Percentiles rank a stretch among this genome's conserved stretches.
phyloP scores from a whole-genome alignment of 2,888 invertebrate genomes.

The Cynaeus angustus region DNA sequence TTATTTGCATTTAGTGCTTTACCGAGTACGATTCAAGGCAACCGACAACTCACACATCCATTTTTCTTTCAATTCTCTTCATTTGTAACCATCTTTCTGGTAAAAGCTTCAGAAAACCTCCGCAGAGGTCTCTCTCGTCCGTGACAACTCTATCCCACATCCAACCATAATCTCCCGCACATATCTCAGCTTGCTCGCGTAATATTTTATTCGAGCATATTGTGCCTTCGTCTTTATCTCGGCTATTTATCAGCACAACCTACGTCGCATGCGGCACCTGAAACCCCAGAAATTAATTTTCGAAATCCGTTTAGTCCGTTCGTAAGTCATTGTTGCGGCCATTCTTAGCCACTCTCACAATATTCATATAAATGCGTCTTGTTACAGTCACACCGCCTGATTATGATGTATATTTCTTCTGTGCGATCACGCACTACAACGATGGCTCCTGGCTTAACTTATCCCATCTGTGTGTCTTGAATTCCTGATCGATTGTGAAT shows the following conservation, averaged over 20 bases:
- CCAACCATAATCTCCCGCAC: slow-evolving; percentile 48
- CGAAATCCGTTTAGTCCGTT: slow-evolving; percentile 65
- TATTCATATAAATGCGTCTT: slow-evolving; percentile 64
- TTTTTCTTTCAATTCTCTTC: not conserved
- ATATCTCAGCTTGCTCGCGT: slow-evolving; percentile 61
- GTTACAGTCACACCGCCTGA: slow-evolving; percentile 61
- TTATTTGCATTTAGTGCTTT: too few species aligned
- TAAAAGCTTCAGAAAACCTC: slow-evolving; percentile 5
- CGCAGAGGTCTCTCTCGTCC: slow-evolving; percentile 27
- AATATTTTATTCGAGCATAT: slow-evolving; percentile 67
- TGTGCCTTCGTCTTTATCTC: slow-evolving; percentile 56
- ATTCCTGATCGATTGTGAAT: slow-evolving; percentile 50
- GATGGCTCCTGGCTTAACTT: slow-evolving; percentile 46
- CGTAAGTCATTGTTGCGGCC: slow-evolving; percentile 63
- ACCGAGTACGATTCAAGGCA: too few species aligned
- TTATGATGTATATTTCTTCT: slow-evolving; percentile 63
- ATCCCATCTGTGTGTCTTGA: slow-evolving; percentile 46
- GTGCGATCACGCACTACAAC: slow-evolving; percentile 45
- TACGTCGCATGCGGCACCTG: slow-evolving; percentile 66
- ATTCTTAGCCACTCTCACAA: slow-evolving; percentile 62
- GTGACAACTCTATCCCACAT: slow-evolving; percentile 52
- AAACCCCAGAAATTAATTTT: slow-evolving; percentile 66
- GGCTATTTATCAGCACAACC: slow-evolving; percentile 63
- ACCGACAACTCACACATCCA: too few species aligned
- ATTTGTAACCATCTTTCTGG: not conserved